A percentile compares a stretch with the other conserved stretches of the same genome.
These are phyloP conservation scores for Lepus townsendii DNA, from an alignment of 2,797 vertebrate genomes.

Conservation along the genomic window DNA sequence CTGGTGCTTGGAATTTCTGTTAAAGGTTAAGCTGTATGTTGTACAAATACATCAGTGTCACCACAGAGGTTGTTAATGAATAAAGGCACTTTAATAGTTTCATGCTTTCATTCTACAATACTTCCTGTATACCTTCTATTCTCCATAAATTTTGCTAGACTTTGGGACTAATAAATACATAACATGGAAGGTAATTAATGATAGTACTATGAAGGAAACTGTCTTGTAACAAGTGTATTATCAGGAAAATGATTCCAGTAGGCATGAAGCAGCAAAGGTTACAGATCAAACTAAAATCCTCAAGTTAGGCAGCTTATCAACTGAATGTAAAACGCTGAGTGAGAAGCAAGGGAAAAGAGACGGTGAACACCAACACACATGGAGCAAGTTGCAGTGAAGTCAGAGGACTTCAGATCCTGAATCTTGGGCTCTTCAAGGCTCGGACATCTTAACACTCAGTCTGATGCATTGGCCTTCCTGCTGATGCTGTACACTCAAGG, in stretches of 20 bases:
- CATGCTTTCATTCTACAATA: not conserved
- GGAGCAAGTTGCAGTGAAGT: not conserved
- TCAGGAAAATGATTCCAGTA: not conserved
- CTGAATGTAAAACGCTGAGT: not conserved
- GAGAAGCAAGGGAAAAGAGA: not conserved
- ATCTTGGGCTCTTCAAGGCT: rapidly evolving
- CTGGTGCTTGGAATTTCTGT: not conserved
- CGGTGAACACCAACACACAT: not conserved
- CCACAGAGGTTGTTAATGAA: rapidly evolving
- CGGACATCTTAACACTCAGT: not conserved
- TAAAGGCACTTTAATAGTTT: not conserved
- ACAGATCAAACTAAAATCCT: not conserved
- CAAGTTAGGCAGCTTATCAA: not conserved
- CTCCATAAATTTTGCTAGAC: not conserved
- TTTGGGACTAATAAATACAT: not conserved
- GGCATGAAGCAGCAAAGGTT: not conserved
- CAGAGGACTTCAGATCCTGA: not conserved
- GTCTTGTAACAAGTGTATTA: not conserved
- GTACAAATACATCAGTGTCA: not conserved
- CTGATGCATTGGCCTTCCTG: not conserved
- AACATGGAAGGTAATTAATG: not conserved
- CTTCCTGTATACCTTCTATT: not conserved
- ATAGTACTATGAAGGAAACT: not conserved
- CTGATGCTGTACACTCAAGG: not conserved
- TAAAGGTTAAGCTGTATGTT: not conserved